These are phyloP conservation scores for Semaprochilodus insignis DNA, from an alignment of 2,797 vertebrate genomes.

Conservation along the genomic window DNA sequence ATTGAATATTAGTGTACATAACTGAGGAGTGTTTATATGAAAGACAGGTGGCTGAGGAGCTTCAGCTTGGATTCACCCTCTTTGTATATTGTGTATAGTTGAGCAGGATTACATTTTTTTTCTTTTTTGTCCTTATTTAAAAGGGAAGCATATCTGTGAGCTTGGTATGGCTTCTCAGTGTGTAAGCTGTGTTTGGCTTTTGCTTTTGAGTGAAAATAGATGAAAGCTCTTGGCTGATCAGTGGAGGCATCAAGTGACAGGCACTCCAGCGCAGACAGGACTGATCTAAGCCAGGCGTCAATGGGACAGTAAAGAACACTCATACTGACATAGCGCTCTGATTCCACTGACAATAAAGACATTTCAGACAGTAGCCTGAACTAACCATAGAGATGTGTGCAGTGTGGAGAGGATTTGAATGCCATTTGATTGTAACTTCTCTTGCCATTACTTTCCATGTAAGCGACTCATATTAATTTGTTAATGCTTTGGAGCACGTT, in stretches of 20 bases:
- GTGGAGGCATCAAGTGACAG: conserved; percentile 54
- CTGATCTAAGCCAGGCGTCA: conserved; percentile 47
- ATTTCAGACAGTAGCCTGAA: conserved; percentile 38
- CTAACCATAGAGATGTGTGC: conserved; percentile 25
- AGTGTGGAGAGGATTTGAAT: conserved; percentile 1
- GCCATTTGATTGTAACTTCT: background rate
- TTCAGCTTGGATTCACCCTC: background rate
- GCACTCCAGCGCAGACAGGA: conserved; percentile 28
- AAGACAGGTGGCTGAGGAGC: background rate
- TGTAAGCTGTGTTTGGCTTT: conserved; percentile 34
- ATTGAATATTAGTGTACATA: background rate
- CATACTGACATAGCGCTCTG: conserved; percentile 51
- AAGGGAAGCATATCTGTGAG: background rate
- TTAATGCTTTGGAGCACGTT: background rate
- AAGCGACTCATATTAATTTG: background rate
- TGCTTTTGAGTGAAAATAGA: conserved; percentile 20
- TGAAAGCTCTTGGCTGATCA: conserved; percentile 39
- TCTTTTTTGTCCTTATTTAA: background rate
- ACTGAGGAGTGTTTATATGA: background rate
- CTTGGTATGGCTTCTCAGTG: background rate
- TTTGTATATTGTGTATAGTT: background rate
- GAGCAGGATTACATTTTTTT: background rate
- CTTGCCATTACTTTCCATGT: background rate
- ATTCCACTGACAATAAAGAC: conserved; percentile 48
- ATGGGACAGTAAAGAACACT: conserved; percentile 50